Conservation (phyloP, 2,888 invertebrate genomes). For the Cerceris ruficornis region DNA sequence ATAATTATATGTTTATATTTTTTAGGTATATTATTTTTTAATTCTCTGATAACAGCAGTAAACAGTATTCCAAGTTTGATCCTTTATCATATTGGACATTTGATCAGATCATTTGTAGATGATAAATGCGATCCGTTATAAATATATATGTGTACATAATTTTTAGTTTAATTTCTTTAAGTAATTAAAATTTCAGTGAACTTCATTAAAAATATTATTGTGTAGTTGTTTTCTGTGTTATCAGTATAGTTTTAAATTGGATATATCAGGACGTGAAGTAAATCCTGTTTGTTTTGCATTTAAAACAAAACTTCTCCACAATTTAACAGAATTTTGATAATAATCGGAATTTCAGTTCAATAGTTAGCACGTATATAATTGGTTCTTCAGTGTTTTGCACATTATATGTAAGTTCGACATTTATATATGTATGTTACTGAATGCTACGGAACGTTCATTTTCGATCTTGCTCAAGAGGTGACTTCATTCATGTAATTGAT, state of each 20-base stretch:
- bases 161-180: not conserved
- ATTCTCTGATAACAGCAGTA: not conserved
- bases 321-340: not conserved
- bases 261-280: too few relatives aligned
- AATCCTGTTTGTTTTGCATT: not conserved
- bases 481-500: conserved; percentile 67
- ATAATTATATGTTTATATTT: not conserved
- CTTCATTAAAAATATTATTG: too few relatives aligned
- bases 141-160: not conserved
- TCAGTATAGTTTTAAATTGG: too few relatives aligned
- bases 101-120: too few relatives aligned
- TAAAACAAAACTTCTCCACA: conserved; percentile 5
- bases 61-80: too few relatives aligned
- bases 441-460: conserved; percentile 13
- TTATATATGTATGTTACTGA: conserved; percentile 16
- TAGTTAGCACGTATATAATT: conserved; percentile 21
- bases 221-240: too few relatives aligned
- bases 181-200: too few relatives aligned
- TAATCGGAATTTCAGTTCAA: conserved; percentile 16
- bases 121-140: not conserved
- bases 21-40: not conserved
- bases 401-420: conserved; percentile 34
- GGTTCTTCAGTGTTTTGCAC: conserved; percentile 19
- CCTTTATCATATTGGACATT: too few relatives aligned
- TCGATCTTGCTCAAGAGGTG: conserved; percentile 73